Percentiles rank a stretch among this genome's conserved stretches.
Conservation (phyloP, 2,113 vertebrate genomes). For the Lanius ludovicianus region DNA sequence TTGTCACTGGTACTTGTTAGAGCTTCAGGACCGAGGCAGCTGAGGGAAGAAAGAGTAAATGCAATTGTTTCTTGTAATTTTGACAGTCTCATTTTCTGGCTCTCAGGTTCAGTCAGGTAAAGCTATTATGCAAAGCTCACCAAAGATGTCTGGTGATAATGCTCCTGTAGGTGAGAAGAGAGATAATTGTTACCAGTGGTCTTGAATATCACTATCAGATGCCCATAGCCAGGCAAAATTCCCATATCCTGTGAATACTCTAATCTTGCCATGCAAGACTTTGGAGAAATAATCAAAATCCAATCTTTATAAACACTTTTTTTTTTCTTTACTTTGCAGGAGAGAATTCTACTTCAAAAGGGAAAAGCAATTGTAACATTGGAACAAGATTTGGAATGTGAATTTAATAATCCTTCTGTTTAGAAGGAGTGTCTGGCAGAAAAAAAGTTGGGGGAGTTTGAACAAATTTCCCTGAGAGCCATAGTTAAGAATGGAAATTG, state of each 20-base stretch:
- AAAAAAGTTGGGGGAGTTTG: neutral
- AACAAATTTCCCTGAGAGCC: neutral
- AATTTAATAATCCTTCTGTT: slow-evolving; percentile 22
- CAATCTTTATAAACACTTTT: neutral
- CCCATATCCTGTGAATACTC: neutral
- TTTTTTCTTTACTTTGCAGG: neutral
- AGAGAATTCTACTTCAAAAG: neutral
- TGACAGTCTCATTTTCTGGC: neutral
- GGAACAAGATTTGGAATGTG: neutral
- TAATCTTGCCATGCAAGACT: neutral
- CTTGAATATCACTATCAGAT: neutral
- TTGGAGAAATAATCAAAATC: neutral
- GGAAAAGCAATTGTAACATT: neutral
- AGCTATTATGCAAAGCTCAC: neutral
- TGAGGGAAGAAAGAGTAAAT: neutral
- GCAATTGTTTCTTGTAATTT: neutral
- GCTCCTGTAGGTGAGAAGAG: neutral
- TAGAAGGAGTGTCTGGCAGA: neutral
- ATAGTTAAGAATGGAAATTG: slow-evolving; percentile 49
- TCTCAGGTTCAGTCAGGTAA: neutral
- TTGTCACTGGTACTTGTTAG: neutral
- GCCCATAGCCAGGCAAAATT: neutral
- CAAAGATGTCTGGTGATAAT: neutral
- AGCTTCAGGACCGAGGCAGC: neutral
- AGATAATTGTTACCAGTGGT: neutral